These are phyloP conservation scores for Formica selysi DNA, from an alignment of 1,140 invertebrate genomes.

Conservation along the genomic window DNA sequence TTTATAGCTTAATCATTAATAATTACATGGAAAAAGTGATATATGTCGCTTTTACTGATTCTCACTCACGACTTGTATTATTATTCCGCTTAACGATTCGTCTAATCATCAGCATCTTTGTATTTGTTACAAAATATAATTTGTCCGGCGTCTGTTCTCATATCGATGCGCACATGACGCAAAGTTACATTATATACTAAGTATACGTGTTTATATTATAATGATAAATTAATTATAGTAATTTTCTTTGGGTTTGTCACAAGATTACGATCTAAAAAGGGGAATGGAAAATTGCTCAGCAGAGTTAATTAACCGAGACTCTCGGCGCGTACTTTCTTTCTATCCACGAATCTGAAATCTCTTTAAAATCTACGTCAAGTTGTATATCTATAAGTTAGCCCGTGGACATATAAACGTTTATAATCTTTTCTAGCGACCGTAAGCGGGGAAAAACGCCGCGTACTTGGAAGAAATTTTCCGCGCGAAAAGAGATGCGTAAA, in stretches of 20 bases:
- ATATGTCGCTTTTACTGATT: neutral
- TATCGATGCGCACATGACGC: neutral
- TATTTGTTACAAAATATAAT: constrained; percentile 13
- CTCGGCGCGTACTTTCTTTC: neutral
- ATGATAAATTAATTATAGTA: constrained; percentile 49
- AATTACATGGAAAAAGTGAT: neutral
- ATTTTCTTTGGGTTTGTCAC: constrained; percentile 7
- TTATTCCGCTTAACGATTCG: neutral
- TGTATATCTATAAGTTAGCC: too few species aligned
- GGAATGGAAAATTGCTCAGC: constrained; percentile 10
- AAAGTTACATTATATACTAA: neutral
- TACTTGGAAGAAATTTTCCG: constrained; percentile 10
- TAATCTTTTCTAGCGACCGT: neutral
- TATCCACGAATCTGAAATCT: neutral
- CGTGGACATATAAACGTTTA: too few species aligned
- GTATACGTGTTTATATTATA: constrained; percentile 13
- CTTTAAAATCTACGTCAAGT: too few species aligned
- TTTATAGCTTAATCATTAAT: neutral
- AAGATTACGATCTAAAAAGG: constrained; percentile 1
- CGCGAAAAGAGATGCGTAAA: neutral
- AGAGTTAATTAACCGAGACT: constrained; percentile 29
- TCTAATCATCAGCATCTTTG: neutral
- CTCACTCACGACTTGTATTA: neutral
- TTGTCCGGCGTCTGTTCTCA: neutral
- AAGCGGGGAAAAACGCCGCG: neutral